Percentiles rank a stretch among this genome's conserved stretches.
Conservation (phyloP, 1,140 invertebrate species). For the Pseudomyrmex pallidus region DNA sequence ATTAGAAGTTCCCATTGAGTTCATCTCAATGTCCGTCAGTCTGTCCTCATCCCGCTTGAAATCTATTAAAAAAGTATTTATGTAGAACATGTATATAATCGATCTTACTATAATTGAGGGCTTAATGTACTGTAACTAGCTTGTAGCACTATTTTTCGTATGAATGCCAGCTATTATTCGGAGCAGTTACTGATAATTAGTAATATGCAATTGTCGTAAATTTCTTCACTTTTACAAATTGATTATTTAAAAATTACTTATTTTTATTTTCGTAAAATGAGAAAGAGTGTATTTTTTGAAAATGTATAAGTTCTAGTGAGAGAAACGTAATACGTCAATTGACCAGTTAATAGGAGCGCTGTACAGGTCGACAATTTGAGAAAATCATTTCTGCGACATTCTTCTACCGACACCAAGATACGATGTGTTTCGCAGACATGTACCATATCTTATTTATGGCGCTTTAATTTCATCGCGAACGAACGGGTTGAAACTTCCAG, state of each 20-base stretch:
- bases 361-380: slow-evolving; percentile 62
- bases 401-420: slow-evolving; percentile 32
- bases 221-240: slow-evolving; percentile 30
- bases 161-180: slow-evolving; percentile 20
- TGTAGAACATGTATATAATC: slow-evolving; percentile 33
- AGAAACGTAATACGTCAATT: slow-evolving; percentile 49
- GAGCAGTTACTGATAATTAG: slow-evolving; percentile 1
- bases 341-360: slow-evolving; percentile 64
- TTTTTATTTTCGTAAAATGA: slow-evolving; percentile 28
- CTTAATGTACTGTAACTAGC: slow-evolving; percentile 28
- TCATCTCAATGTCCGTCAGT: slow-evolving; percentile 76
- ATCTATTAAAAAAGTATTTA: slow-evolving; percentile 80
- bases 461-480: slow-evolving; percentile 35
- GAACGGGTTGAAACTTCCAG: slow-evolving; percentile 18
- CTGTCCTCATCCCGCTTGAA: slow-evolving; percentile 77
- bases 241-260: no score
- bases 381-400: slow-evolving; percentile 48
- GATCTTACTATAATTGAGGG: slow-evolving; percentile 23
- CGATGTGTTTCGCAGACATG: slow-evolving; percentile 1
- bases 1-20: slow-evolving; percentile 72
- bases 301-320: slow-evolving; percentile 42
- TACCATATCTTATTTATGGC: slow-evolving; percentile 8
- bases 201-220: slow-evolving; percentile 12
- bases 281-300: slow-evolving; percentile 43
- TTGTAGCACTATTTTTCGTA: slow-evolving; percentile 30